A percentile compares a stretch with the other conserved stretches of the same genome.
Conservation (phyloP, 2,113 vertebrate genomes). For the Brachionichthys hirsutus region DNA sequence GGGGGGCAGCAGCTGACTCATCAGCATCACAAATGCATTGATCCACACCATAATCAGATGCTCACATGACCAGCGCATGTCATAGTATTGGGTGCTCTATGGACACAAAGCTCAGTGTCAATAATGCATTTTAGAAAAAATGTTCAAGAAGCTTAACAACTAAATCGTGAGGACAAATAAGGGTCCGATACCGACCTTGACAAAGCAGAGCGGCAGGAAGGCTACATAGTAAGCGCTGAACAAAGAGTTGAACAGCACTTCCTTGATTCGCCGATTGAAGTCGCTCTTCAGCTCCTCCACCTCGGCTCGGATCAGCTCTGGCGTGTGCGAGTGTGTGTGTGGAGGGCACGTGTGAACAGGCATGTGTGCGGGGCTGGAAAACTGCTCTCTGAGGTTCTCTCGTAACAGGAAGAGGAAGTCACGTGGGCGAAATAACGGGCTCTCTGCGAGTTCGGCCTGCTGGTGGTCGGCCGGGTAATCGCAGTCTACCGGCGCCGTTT, state of each 20-base stretch:
- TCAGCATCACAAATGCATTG: constrained; percentile 99
- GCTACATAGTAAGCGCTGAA: constrained; percentile 99
- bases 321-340: constrained; percentile 89
- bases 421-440: constrained; percentile 84
- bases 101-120: background rate
- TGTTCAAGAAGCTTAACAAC: background rate
- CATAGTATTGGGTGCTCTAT: constrained; percentile 98
- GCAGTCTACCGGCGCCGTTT: constrained; percentile 81
- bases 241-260: constrained; percentile 98
- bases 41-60: constrained; percentile 99
- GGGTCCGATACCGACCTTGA: constrained; percentile 82
- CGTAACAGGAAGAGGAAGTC: constrained; percentile 91
- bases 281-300: constrained; percentile 97
- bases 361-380: constrained; percentile 84
- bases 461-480: constrained; percentile 77
- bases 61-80: constrained; percentile 99
- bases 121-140: background rate
- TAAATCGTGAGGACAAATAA: background rate
- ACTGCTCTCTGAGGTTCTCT: constrained; percentile 93
- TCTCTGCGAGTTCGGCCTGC: constrained; percentile 82
- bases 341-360: constrained; percentile 93
- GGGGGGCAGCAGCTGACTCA: constrained; percentile 93
- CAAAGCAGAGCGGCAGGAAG: constrained; percentile 96
- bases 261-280: constrained; percentile 98
- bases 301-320: constrained; percentile 93